Conservation (phyloP, 2,113 vertebrate species). For the Gallinago paraguaiae region DNA sequence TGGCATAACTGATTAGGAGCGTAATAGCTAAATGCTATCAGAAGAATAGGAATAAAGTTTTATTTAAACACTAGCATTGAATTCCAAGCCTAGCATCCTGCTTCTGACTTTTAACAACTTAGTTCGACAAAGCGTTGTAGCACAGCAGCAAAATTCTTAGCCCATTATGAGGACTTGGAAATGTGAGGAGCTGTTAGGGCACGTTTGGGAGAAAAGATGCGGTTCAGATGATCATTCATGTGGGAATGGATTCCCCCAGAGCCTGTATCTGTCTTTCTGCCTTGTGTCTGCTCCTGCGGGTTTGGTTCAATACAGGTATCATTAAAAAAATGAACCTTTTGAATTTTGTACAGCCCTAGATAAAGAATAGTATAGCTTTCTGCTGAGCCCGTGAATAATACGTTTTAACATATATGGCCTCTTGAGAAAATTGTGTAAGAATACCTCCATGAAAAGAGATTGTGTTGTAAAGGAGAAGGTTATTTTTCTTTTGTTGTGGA, state of each 20-base stretch:
- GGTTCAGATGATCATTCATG: background rate
- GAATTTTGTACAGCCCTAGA: background rate
- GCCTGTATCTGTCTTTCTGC: background rate
- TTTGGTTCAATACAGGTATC: background rate
- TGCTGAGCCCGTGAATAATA: background rate
- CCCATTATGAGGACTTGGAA: accelerated
- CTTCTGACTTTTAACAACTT: background rate
- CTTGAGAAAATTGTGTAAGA: background rate
- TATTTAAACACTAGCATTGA: background rate
- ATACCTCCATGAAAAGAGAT: background rate
- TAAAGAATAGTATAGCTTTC: background rate
- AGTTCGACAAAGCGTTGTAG: background rate
- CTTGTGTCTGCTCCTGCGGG: background rate
- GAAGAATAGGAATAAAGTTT: background rate
- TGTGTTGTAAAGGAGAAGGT: background rate
- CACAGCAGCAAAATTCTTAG: background rate
- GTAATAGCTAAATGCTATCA: background rate
- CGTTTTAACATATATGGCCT: background rate
- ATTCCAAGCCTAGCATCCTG: background rate
- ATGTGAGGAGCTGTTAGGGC: background rate
- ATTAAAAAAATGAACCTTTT: background rate
- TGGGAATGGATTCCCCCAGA: background rate
- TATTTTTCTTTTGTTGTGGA: background rate
- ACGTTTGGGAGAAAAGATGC: background rate
- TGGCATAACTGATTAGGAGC: background rate